phyloP scores from a whole-genome alignment of 2,888 invertebrate genomes.

The Tetragnatha montana region DNA sequence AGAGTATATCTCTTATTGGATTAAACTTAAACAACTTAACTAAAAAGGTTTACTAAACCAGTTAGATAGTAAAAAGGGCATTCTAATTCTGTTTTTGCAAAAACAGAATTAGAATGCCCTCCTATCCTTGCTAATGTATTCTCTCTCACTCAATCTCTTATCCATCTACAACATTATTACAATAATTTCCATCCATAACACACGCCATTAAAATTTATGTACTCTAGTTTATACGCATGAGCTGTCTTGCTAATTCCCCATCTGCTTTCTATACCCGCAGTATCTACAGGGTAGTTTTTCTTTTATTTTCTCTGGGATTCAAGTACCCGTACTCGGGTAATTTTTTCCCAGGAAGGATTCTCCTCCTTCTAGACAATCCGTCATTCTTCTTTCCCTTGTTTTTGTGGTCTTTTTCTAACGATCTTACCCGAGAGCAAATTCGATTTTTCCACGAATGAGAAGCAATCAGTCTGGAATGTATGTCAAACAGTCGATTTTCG shows the following conservation, averaged over 20 bases:
- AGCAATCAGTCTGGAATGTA: slow-evolving; percentile 22
- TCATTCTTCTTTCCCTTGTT: slow-evolving; percentile 4
- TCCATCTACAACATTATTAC: no score
- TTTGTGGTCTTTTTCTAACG: background rate
- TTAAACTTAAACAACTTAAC: no score
- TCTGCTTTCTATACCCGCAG: background rate
- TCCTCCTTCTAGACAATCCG: background rate
- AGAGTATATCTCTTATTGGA: no score
- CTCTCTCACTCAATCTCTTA: no score
- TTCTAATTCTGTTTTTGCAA: no score
- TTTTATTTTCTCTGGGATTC: background rate
- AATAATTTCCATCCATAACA: background rate
- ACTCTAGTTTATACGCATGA: background rate
- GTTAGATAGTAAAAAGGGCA: no score
- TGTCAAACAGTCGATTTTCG: background rate
- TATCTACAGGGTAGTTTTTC: background rate
- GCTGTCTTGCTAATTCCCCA: background rate
- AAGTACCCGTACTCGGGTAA: background rate
- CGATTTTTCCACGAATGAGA: slow-evolving; percentile 21
- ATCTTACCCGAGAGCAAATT: background rate
- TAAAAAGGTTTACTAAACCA: no score
- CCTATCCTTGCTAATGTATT: no score
- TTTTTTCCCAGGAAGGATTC: background rate
- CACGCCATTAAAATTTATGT: background rate
- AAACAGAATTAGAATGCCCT: no score